Conservation (phyloP, 2,888 invertebrate species). For the Hetaerina titia region DNA sequence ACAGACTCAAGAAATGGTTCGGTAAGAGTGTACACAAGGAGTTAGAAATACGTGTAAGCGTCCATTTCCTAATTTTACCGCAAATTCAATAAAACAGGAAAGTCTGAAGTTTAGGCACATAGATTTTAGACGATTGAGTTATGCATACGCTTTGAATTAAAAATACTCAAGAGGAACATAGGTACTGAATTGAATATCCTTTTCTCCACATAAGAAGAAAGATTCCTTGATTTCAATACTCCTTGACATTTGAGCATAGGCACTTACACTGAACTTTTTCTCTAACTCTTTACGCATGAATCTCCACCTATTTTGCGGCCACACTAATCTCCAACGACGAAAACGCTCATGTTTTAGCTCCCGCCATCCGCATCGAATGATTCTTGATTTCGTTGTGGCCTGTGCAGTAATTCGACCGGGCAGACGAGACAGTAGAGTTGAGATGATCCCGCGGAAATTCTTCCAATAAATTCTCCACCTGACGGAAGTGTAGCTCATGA, state of each 20-base stretch:
- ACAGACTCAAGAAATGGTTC: too few species aligned
- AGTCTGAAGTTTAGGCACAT: too few species aligned
- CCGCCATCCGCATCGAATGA: neutral
- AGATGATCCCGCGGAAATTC: constrained; percentile 48
- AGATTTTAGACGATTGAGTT: too few species aligned
- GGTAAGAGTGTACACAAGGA: too few species aligned
- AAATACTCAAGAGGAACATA: too few species aligned
- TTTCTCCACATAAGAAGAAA: too few species aligned
- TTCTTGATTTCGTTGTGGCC: neutral
- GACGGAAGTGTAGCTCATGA: constrained; percentile 3
- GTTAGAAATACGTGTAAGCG: too few species aligned
- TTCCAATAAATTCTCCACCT: constrained; percentile 39
- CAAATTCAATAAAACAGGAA: too few species aligned
- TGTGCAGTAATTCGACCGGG: neutral
- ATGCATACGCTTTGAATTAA: too few species aligned
- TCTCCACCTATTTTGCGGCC: neutral
- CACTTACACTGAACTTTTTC: neutral
- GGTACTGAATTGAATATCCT: neutral
- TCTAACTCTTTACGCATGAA: neutral
- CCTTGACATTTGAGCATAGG: neutral
- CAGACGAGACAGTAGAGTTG: neutral
- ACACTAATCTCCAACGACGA: neutral
- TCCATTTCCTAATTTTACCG: too few species aligned
- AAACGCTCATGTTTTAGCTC: neutral
- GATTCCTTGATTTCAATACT: neutral